Percentiles rank a stretch among this genome's conserved stretches.
Conservation (phyloP, 2,113 vertebrate species). For the Bothrops jararaca region DNA sequence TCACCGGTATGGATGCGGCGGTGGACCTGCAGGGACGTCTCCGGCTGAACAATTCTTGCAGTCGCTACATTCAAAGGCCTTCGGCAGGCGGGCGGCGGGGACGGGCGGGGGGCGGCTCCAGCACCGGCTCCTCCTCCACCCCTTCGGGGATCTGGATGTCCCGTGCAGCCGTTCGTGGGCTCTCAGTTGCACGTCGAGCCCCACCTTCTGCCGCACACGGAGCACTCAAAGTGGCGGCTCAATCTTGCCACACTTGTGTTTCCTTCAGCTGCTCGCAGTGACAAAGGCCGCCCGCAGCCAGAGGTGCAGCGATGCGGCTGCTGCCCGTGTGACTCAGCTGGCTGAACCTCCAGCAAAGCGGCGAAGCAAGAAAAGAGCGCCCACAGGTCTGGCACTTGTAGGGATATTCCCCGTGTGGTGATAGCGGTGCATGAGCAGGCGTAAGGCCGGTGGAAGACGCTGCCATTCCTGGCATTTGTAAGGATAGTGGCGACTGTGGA, state of each 20-base stretch:
- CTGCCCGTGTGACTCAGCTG: conserved; percentile 80
- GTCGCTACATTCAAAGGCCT: conserved; percentile 77
- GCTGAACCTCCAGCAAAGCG: conserved; percentile 87
- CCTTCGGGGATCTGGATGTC: conserved; percentile 67
- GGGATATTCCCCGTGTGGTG: conserved; percentile 85
- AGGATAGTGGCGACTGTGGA: conserved; percentile 75
- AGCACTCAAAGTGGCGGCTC: conserved; percentile 78
- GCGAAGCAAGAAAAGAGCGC: conserved; percentile 83
- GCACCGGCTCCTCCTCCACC: conserved; percentile 75
- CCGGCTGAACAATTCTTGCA: conserved; percentile 84
- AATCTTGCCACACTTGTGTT: conserved; percentile 76
- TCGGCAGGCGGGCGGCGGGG: conserved; percentile 62
- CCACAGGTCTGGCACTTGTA: conserved; percentile 83
- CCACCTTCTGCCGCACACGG: conserved; percentile 85
- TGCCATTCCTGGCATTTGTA: conserved; percentile 86
- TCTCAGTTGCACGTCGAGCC: conserved; percentile 80
- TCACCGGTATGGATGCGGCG: conserved; percentile 87
- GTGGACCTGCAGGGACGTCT: conserved; percentile 85
- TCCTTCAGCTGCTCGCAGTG: conserved; percentile 76
- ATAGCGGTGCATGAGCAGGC: conserved; percentile 85
- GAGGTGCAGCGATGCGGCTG: conserved; percentile 75
- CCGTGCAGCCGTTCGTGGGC: conserved; percentile 75
- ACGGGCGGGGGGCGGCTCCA: conserved; percentile 49
- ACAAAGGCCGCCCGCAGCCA: conserved; percentile 81
- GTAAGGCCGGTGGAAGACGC: conserved; percentile 84